Evolutionary conservation across 2,797 vertebrate genomes (phyloP), one percentile per base, ranked within the genome.

Genomic region (Limnodromus scolopaceus): DNA sequence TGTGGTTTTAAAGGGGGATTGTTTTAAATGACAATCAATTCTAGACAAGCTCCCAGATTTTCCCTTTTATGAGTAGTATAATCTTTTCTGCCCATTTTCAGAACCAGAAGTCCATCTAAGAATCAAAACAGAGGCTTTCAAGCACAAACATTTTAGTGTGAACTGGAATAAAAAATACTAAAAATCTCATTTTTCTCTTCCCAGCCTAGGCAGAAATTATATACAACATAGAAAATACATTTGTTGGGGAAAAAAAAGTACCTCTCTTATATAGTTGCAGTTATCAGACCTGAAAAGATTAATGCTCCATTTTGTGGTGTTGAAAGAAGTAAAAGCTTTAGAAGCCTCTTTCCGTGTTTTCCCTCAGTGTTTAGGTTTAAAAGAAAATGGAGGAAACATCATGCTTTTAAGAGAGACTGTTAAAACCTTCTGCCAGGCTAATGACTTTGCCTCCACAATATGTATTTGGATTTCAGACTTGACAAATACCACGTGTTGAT

Each of bases 401-500:
- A 11, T 25, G 27, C 10, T 88, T 90, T 84, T 78, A 58, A 43
- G 23, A 51, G 45, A 84, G 13, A 64, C 27, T 46, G 19, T 5
- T 46, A 45, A 84, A 46, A 63, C 5, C 14, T 64, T 63, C n/a
- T 92, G 13, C 49, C 38, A 28, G 32, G n/a, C 28, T 60, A 64
- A 71, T 5, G 4, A 16, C 24, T 28, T 51, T 66, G 5, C 17
- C 22, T 39, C 34, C 7, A 2, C 8, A 53, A 5, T 10, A 68
- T 2, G 4, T 61, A 30, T 65, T 71, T 86, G 15, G 4, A 58
- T 69, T 92, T 84, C 81, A 76, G 23, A 76, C 41, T 41, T 61
- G 32, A 48, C 54, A 87, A 69, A 84, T 20, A 65, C 4, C 11
- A 7, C 4, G 1, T 0, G 0, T 27, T 38, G 24, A 85, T 18